A percentile compares a stretch with the other conserved stretches of the same genome.
phyloP scores from a whole-genome alignment of 2,113 vertebrate species.

The Hippoglossus stenolepis region DNA sequence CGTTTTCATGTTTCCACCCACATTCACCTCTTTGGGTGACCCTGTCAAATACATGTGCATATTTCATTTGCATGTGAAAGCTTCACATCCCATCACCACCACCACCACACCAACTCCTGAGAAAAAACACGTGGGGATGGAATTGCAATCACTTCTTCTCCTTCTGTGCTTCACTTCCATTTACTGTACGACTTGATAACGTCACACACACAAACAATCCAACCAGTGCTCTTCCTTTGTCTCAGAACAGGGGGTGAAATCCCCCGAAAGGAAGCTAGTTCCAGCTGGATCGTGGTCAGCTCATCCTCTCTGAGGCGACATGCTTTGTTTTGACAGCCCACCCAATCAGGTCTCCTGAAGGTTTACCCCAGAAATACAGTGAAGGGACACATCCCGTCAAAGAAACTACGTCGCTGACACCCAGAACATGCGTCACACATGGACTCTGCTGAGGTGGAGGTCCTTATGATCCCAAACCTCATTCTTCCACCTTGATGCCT shows the following conservation, averaged over 20 bases:
- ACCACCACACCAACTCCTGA: not conserved
- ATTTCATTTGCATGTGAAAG: conserved; percentile 8
- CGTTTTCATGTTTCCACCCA: conserved; percentile 2
- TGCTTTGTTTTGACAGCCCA: conserved; percentile 62
- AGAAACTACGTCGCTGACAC: conserved; percentile 8
- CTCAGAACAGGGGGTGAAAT: conserved; percentile 35
- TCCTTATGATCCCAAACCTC: not conserved
- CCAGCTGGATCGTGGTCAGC: conserved; percentile 41
- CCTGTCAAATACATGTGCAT: not conserved
- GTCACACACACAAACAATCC: conserved; percentile 6
- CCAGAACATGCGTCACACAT: not conserved
- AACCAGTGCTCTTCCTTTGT: conserved; percentile 3
- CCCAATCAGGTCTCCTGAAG: conserved; percentile 63
- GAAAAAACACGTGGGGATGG: not conserved
- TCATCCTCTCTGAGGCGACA: conserved; percentile 34
- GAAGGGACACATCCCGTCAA: conserved; percentile 25
- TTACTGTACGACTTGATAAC: not conserved
- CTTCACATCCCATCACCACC: not conserved
- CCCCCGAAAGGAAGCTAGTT: conserved; percentile 35
- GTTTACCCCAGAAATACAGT: conserved; percentile 46
- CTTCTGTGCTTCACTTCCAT: conserved; percentile 22
- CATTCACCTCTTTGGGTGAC: not conserved
- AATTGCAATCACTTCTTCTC: not conserved
- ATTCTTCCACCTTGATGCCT: not conserved
- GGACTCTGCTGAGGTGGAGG: not conserved